Evolutionary conservation across 2,113 vertebrate species (phyloP).

Genomic region (Artemisiospiza belli): DNA sequence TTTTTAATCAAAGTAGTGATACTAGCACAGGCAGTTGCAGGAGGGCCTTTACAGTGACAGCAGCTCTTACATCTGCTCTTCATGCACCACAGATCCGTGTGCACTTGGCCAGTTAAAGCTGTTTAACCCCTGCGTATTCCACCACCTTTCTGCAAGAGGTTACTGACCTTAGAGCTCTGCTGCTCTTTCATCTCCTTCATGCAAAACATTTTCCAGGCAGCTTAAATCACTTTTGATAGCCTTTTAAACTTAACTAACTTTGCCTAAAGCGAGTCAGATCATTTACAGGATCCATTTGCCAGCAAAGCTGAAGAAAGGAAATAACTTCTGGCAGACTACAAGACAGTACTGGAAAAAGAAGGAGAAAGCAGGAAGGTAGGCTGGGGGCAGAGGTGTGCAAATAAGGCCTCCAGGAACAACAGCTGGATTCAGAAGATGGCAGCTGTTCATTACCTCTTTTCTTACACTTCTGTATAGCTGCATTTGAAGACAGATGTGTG

Average conservation of each 20-base stretch:
- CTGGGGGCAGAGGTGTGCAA: neutral
- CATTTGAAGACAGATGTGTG: neutral
- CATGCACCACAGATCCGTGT: rapidly evolving
- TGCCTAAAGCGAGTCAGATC: constrained; percentile 22
- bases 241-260: constrained; percentile 45
- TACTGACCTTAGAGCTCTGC: neutral
- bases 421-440: neutral
- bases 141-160: neutral
- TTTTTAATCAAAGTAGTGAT: constrained; percentile 1
- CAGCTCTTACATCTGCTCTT: neutral
- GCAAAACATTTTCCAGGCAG: constrained; percentile 1
- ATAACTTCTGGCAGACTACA: neutral
- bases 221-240: constrained; percentile 25
- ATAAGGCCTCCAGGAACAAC: neutral
- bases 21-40: neutral
- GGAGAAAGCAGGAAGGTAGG: neutral
- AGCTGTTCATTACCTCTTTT: neutral
- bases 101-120: neutral
- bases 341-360: neutral
- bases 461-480: neutral
- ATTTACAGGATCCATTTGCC: constrained; percentile 10
- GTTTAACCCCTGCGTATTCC: neutral
- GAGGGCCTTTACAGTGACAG: neutral
- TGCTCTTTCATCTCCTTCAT: constrained; percentile 24
- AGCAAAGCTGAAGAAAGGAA: neutral